A percentile compares a stretch with the other conserved stretches of the same genome.
Conservation (phyloP, 2,797 vertebrate species). For the Argyrosomus regius region DNA sequence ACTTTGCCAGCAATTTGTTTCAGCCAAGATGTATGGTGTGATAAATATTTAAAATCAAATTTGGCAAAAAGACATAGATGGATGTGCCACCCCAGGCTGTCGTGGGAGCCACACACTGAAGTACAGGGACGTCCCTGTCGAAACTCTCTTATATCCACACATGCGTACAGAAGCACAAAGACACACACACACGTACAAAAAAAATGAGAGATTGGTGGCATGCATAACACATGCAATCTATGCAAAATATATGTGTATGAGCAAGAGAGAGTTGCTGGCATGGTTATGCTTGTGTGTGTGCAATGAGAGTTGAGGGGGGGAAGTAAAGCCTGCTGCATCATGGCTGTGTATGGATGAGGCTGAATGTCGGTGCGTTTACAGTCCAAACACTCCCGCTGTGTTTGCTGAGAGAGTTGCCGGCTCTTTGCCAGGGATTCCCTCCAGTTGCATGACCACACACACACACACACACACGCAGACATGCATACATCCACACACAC, state of each 20-base stretch:
- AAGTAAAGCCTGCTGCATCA: neutral
- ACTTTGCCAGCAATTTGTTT: constrained; percentile 98
- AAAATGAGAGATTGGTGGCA: neutral
- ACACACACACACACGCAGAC: constrained; percentile 22
- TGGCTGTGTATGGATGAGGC: constrained; percentile 26
- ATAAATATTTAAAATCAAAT: constrained; percentile 99
- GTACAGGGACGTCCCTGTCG: constrained; percentile 69
- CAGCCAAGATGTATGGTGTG: constrained; percentile 97
- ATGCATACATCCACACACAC: constrained; percentile 12
- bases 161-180: neutral
- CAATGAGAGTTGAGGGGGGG: too few relatives aligned
- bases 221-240: neutral
- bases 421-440: constrained; percentile 59
- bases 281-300: neutral
- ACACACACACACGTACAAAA: constrained; percentile 4
- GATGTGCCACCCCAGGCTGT: constrained; percentile 90
- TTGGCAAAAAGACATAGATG: constrained; percentile 99
- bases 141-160: constrained; percentile 50
- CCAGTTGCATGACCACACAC: constrained; percentile 42
- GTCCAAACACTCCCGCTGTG: constrained; percentile 67
- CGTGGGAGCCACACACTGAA: constrained; percentile 82
- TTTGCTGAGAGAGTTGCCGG: constrained; percentile 47
- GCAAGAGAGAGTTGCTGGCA: neutral
- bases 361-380: constrained; percentile 34
- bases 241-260: neutral